Base-by-base conservation (phyloP, 2,113 vertebrate genomes). In the Gallinago paraguaiae region DNA sequence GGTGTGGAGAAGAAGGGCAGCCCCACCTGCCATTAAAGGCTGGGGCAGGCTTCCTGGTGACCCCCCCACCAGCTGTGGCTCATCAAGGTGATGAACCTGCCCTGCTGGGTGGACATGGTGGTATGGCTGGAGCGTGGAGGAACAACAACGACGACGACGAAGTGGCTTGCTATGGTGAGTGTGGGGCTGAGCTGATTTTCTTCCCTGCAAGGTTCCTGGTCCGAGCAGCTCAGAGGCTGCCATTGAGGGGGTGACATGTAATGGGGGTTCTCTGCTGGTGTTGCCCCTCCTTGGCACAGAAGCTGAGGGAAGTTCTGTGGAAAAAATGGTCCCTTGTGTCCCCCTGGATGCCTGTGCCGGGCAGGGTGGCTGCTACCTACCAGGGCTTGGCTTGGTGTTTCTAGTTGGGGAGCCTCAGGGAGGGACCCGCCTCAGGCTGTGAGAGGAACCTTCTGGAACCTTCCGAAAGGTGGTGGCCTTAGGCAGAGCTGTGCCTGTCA, bases 11-110 rank as follows among this genome's bases (percentile, higher is more conserved):
- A 39, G 8, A 19, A 28, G 15, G 54, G 43, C 37, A 17, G 72
- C 17, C 25, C 20, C 33, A 18, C 4, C 10, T 2, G 7, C 27
- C 18, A 10, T 31, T 30, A 25, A 25, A 7, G 3, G 10, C 22
- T 20, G 3, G 3, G 25, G 25, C 2, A 7, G 35, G 65, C 2
- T 2, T 4, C 13, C 4, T 13, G 14, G 5, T 67, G 46, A 41
- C 1, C 48, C 3, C 14, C 9, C 0, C 8, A 3, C 10, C 22
- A 33, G 35, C 33, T 67, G 69, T 1, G 6, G 57, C 46, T 51
- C 14, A 0, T 0, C 3, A 1, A 2, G 30, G 50, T 1, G 39
- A 27, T 4, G 13, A 12, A 1, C 3, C 56, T 50, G 37, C 6
- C 23, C 7, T 20, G 63, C 30, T 12, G 31, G 4, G 7, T 13